These are phyloP conservation scores for Muntiacus reevesi DNA, from an alignment of 2,113 vertebrate genomes.

Conservation along the genomic window DNA sequence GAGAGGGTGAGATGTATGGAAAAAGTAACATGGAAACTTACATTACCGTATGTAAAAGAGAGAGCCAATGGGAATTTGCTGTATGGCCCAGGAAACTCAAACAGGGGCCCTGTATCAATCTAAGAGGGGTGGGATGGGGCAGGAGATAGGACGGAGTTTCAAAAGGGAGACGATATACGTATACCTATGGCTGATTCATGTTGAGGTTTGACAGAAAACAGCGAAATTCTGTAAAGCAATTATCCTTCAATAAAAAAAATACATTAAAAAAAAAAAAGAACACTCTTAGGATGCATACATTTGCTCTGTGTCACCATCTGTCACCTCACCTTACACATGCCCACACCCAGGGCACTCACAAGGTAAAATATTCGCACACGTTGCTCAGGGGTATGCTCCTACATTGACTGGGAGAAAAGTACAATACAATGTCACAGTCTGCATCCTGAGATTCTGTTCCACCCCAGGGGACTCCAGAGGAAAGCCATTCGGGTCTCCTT, in stretches of 20 bases:
- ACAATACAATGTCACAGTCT: constrained; percentile 7
- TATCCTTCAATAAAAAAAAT: neutral
- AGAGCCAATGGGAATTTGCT: neutral
- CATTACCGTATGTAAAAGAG: neutral
- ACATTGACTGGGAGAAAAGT: constrained; percentile 24
- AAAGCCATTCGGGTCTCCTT: neutral
- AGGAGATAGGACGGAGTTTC: neutral
- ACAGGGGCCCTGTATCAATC: neutral
- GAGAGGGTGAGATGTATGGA: neutral
- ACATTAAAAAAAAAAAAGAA: neutral
- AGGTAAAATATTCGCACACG: neutral
- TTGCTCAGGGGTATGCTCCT: neutral
- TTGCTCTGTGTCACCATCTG: neutral
- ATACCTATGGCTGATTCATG: neutral
- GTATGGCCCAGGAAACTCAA: neutral
- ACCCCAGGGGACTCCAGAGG: neutral
- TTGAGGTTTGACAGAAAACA: neutral
- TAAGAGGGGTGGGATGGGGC: neutral
- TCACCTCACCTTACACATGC: neutral
- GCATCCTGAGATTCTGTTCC: neutral
- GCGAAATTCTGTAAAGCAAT: neutral
- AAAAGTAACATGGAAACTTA: neutral
- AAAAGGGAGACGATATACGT: fast-evolving
- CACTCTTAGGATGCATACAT: neutral
- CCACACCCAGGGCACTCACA: neutral